phyloP scores from a whole-genome alignment of 2,113 vertebrate genomes.

The Catharus minimus region DNA sequence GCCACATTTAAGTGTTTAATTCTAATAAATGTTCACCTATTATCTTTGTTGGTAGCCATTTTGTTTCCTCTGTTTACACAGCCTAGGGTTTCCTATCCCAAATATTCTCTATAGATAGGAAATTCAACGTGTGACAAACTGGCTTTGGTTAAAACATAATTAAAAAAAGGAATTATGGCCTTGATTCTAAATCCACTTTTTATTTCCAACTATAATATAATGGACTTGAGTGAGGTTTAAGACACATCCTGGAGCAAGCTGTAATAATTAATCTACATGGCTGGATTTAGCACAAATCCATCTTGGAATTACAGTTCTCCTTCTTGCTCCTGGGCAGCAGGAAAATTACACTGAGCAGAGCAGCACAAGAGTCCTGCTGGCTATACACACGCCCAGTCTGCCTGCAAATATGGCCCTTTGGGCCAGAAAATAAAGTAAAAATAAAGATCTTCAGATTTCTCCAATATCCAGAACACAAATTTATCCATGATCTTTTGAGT shows the following conservation, averaged over 20 bases:
- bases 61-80: slow-evolving; percentile 35
- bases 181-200: background rate
- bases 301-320: background rate
- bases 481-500: background rate
- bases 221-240: background rate
- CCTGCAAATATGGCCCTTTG: background rate
- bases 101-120: background rate
- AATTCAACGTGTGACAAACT: background rate
- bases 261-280: background rate
- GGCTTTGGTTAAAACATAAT: background rate
- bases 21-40: slow-evolving; percentile 57
- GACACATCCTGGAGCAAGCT: background rate
- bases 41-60: slow-evolving; percentile 35
- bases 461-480: background rate
- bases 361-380: background rate
- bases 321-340: background rate
- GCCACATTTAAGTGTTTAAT: slow-evolving; percentile 71
- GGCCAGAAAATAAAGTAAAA: background rate
- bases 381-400: background rate
- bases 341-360: background rate
- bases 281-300: background rate
- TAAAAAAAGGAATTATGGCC: background rate
- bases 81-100: background rate
- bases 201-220: background rate
- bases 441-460: background rate